These are phyloP conservation scores for Stenchaetothrips biformis DNA, from an alignment of 2,888 invertebrate species.

Conservation along the genomic window DNA sequence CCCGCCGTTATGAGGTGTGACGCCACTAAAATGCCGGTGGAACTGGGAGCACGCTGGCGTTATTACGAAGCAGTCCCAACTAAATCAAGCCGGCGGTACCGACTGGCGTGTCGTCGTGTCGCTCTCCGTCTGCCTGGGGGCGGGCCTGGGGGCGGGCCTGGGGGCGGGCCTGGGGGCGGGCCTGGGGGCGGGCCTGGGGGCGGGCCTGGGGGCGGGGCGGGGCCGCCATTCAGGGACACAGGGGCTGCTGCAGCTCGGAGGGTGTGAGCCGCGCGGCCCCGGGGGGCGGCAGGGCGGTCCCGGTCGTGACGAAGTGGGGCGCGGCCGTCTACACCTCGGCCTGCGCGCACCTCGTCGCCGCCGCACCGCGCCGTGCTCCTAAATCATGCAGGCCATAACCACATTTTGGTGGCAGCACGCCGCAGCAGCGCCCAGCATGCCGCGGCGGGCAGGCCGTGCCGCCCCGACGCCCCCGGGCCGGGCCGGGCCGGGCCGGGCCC, in stretches of 20 bases:
- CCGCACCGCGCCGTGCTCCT: neutral
- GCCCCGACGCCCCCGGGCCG: neutral
- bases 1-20: too few species aligned
- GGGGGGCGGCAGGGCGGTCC: neutral
- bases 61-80: too few species aligned
- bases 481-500: neutral
- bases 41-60: too few species aligned
- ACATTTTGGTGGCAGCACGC: constrained; percentile 7
- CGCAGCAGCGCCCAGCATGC: neutral
- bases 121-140: neutral
- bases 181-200: neutral
- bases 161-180: neutral
- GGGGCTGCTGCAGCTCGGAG: neutral
- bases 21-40: too few species aligned
- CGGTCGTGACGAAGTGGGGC: neutral
- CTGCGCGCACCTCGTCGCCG: neutral
- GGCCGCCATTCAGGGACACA: neutral
- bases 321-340: neutral
- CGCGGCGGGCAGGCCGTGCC: neutral
- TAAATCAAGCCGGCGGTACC: too few species aligned
- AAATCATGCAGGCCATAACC: constrained; percentile 24
- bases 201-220: neutral
- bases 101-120: neutral
- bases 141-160: neutral
- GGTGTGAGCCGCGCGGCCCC: neutral